Base-by-base conservation (phyloP, 2,797 vertebrate genomes). In the Orientallactaga sibirica region DNA sequence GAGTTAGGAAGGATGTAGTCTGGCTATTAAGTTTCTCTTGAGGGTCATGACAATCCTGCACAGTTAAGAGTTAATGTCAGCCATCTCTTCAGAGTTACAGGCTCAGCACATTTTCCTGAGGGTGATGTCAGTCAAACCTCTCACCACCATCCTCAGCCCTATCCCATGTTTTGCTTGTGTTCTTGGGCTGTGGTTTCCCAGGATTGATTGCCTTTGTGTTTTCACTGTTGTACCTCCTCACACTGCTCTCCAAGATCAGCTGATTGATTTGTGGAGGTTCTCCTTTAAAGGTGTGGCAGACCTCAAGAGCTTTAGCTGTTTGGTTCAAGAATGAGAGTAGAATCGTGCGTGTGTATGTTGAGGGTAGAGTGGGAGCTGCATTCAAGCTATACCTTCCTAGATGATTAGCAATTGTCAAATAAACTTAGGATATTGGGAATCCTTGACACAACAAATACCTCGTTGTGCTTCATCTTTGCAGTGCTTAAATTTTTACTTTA, bases 401-500 rank as follows among this genome's bases (percentile, higher is more conserved):
- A 15, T n/a, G 64, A 85, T 20, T 74, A 66, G 41, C 37, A 73
- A 66, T 70, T 70, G 20, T 74, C 81, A 43, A 66, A 55, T 88
- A 61, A 58, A 82, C 74, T 82, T 55, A 84, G 77, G 73, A 85
- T 76, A 48, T 73, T 95, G 76, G 37, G 52, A 41, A 20, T 83
- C 55, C 25, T 80, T 71, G 52, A 71, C 71, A 67, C 12, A 41
- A 11, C 16, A 18, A 75, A 24, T 90, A 24, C 29, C 29, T 86
- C 19, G 43, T 80, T 48, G 48, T 48, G 8, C 48, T 94, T 86
- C 24, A 22, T 71, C 27, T 19, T 55, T 93, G 43, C 86, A 29
- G 18, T 71, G 84, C 93, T 89, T 66, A 83, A 86, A 61, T 55
- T 82, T 82, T 75, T 83, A 77, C 77, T 90, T 74, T 37, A 88